Conservation (phyloP, 2,888 invertebrate species). For the Dryobotodes eremita region DNA sequence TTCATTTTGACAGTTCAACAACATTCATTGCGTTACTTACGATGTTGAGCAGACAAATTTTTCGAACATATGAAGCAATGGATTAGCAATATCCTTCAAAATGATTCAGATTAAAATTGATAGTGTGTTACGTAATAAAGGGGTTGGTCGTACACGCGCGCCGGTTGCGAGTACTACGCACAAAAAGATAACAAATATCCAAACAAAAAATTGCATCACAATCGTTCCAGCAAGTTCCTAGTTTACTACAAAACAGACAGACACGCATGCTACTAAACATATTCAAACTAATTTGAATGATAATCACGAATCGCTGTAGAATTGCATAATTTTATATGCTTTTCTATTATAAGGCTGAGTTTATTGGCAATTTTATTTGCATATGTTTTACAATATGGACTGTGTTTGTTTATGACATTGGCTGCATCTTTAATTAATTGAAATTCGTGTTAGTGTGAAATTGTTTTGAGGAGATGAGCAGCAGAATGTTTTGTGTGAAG, state of each 20-base stretch:
- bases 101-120: too few relatives aligned
- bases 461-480: slow-evolving; percentile 3
- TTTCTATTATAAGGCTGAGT: slow-evolving; percentile 41
- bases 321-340: slow-evolving; percentile 60
- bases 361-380: slow-evolving; percentile 61
- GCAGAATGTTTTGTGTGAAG: slow-evolving; percentile 5
- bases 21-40: too few relatives aligned
- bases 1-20: too few relatives aligned
- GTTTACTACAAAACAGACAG: slow-evolving; percentile 29
- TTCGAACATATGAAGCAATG: too few relatives aligned
- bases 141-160: background rate
- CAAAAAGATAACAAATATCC: background rate
- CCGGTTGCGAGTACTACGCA: background rate
- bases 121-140: too few relatives aligned
- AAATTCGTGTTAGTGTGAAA: background rate
- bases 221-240: slow-evolving; percentile 22
- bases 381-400: slow-evolving; percentile 32
- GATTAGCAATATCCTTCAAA: too few relatives aligned
- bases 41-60: too few relatives aligned
- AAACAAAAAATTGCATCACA: slow-evolving; percentile 8
- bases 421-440: slow-evolving; percentile 20
- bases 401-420: slow-evolving; percentile 27
- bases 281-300: slow-evolving; percentile 40
- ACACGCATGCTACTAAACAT: slow-evolving; percentile 23
- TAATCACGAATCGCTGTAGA: slow-evolving; percentile 34